Evolutionary conservation across 2,113 vertebrate species (phyloP).

Genomic region (Ia io): DNA sequence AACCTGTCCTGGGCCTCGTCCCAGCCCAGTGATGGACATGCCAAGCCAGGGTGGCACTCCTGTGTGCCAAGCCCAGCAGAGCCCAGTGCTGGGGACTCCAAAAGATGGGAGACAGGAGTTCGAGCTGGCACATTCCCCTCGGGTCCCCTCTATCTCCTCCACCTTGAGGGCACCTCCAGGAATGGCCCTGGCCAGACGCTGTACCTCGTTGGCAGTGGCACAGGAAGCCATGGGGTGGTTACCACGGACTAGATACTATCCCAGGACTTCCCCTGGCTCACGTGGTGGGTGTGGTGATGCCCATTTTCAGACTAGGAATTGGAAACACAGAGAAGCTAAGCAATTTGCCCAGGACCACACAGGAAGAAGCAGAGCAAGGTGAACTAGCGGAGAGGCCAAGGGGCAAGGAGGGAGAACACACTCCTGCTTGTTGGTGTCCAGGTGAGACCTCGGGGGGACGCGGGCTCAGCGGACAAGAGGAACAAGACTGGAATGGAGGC

Average conservation of each 20-base stretch:
- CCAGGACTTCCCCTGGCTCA: no score
- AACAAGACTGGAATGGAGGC: not conserved
- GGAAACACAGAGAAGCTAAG: not conserved
- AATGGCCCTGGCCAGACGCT: not conserved
- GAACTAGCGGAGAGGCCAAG: no score
- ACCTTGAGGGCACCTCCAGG: not conserved
- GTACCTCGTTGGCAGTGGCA: accelerated
- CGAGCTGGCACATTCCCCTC: not conserved
- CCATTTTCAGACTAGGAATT: not conserved
- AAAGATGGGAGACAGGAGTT: not conserved
- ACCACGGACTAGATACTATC: not conserved
- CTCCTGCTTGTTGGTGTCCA: not conserved
- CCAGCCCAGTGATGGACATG: not conserved
- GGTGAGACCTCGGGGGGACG: not conserved
- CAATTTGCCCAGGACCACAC: not conserved
- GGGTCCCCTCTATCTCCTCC: not conserved
- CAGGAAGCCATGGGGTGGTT: not conserved
- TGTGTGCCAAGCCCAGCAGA: not conserved
- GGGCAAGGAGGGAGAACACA: no score
- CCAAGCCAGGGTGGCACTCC: not conserved
- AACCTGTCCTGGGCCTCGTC: not conserved
- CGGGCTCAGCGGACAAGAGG: not conserved
- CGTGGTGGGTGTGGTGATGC: not conserved
- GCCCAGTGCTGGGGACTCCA: not conserved
- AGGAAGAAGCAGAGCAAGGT: not conserved